A percentile compares a stretch with the other conserved stretches of the same genome.
Conservation (phyloP, 1,140 invertebrate species). For the Pomacea maculata region DNA sequence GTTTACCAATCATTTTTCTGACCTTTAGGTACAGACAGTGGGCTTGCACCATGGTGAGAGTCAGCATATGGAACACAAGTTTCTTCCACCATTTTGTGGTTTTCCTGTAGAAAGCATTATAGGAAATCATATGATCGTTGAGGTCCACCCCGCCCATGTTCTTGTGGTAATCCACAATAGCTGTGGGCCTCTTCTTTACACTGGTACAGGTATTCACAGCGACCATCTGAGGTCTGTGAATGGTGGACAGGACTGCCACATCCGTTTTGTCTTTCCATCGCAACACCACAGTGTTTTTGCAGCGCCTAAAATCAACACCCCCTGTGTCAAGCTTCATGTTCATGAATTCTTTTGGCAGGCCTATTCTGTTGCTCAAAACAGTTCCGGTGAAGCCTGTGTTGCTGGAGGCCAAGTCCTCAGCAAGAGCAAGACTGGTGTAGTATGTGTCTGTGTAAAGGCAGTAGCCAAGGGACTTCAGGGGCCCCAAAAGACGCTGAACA, state of each 20-base stretch:
- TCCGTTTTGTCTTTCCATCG: slow-evolving; percentile 23
- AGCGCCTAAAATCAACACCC: not conserved
- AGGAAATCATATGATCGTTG: not conserved
- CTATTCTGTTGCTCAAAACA: too few relatives aligned
- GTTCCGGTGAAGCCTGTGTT: too few relatives aligned
- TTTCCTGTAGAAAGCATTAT: slow-evolving; percentile 12
- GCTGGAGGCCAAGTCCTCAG: not conserved
- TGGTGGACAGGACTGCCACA: slow-evolving; percentile 3
- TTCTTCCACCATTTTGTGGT: slow-evolving; percentile 25
- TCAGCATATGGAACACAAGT: not conserved
- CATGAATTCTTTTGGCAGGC: not conserved
- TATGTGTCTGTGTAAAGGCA: not conserved
- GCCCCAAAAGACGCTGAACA: not conserved
- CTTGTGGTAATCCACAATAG: not conserved
- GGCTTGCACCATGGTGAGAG: slow-evolving; percentile 10
- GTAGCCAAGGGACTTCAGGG: not conserved
- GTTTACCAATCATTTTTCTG: not conserved
- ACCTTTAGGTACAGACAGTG: not conserved
- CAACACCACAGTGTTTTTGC: not conserved
- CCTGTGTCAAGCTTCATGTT: not conserved
- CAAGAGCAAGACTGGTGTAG: not conserved
- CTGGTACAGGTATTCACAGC: not conserved
- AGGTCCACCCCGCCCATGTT: slow-evolving; percentile 17
- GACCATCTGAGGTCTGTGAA: not conserved
- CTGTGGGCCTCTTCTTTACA: not conserved